Evolutionary conservation across 1,140 invertebrate species (phyloP).

Genomic region (Neotoxoptera formosana): DNA sequence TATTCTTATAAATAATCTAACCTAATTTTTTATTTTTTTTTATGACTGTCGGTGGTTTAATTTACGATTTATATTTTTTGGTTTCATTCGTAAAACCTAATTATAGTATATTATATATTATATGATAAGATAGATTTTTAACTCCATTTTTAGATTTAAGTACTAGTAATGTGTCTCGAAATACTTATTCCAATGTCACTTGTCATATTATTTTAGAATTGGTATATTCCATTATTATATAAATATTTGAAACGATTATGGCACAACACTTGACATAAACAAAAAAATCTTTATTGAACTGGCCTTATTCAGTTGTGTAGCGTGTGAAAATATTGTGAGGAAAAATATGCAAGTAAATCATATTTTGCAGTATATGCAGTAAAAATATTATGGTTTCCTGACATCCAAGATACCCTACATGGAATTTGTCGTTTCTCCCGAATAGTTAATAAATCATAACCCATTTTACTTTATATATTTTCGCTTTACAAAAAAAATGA

Average conservation of each 20-base stretch:
- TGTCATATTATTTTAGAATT: not conserved
- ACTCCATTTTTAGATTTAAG: not conserved
- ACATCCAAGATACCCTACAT: not conserved
- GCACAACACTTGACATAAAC: not conserved
- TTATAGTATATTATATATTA: not conserved
- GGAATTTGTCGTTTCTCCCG: not conserved
- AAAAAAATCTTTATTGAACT: not conserved
- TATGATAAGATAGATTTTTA: not conserved
- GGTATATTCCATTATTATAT: not conserved
- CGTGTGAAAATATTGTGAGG: not conserved
- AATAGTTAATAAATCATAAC: conserved; percentile 47
- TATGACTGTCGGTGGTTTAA: not conserved
- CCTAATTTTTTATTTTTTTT: not conserved
- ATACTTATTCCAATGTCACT: not conserved
- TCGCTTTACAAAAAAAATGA: conserved; percentile 13
- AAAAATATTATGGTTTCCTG: no score
- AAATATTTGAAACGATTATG: not conserved
- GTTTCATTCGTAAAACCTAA: not conserved
- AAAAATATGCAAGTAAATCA: not conserved
- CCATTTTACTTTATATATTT: not conserved
- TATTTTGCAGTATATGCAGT: no score
- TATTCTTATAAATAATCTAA: no score
- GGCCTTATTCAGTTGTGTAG: not conserved
- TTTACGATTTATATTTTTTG: not conserved
- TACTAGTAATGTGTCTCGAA: not conserved